These are phyloP conservation scores for Anthoptus insignis DNA, from an alignment of 2,888 invertebrate genomes.

Conservation along the genomic window DNA sequence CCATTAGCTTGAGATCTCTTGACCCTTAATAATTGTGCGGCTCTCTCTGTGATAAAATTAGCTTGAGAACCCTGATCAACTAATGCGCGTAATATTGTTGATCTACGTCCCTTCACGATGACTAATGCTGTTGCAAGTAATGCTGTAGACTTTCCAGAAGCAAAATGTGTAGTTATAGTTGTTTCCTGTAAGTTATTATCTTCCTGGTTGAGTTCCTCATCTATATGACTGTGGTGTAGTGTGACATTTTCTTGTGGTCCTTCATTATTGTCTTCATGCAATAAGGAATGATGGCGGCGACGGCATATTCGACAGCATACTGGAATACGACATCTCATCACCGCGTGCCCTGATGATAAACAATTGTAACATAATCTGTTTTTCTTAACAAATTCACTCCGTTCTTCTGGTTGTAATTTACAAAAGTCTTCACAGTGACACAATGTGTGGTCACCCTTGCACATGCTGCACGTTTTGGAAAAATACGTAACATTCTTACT, in stretches of 20 bases:
- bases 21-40: slow-evolving; percentile 39
- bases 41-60: slow-evolving; percentile 43
- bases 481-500: too few species aligned
- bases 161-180: too few species aligned
- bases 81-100: slow-evolving; percentile 41
- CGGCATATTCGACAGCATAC: slow-evolving; percentile 48
- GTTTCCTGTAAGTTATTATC: too few species aligned
- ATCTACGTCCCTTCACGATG: slow-evolving; percentile 38
- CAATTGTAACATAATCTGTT: slow-evolving; percentile 50
- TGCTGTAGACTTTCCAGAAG: too few species aligned
- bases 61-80: slow-evolving; percentile 47
- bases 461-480: slow-evolving; percentile 18
- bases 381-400: slow-evolving; percentile 43
- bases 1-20: slow-evolving; percentile 37
- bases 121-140: slow-evolving; percentile 51
- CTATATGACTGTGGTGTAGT: slow-evolving; percentile 1
- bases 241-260: slow-evolving; percentile 11
- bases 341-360: slow-evolving; percentile 46
- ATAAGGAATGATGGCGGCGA: slow-evolving; percentile 49
- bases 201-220: too few species aligned
- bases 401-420: slow-evolving; percentile 40
- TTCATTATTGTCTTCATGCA: neutral
- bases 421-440: slow-evolving; percentile 49
- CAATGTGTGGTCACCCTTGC: slow-evolving; percentile 18
- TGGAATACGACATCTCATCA: slow-evolving; percentile 38